Percentiles rank a stretch among this genome's conserved stretches.
These are phyloP conservation scores for Dolichoris vasculosae DNA, from an alignment of 1,140 invertebrate genomes.

Conservation along the genomic window DNA sequence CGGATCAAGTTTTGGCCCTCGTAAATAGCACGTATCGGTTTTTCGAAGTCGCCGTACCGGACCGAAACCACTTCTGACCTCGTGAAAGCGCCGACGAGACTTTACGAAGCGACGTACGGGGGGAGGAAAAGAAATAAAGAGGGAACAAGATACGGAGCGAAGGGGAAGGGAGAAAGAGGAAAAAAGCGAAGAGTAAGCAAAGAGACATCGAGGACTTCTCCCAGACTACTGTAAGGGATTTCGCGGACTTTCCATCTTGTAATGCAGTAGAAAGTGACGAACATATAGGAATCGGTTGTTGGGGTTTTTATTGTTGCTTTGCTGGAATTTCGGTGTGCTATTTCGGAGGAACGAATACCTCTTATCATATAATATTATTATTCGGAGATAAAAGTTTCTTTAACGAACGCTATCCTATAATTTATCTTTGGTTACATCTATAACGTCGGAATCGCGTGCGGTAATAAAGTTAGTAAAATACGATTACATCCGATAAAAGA, in stretches of 20 bases:
- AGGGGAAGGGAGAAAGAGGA: background rate
- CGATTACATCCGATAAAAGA: too few species aligned
- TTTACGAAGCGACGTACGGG: background rate
- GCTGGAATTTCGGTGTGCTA: background rate
- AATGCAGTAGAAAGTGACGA: constrained; percentile 40
- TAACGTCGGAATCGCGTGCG: too few species aligned
- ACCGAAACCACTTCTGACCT: constrained; percentile 45
- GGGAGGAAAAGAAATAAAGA: constrained; percentile 5
- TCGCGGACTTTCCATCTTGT: constrained; percentile 18
- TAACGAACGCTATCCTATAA: too few species aligned
- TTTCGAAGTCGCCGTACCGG: background rate
- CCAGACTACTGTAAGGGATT: background rate
- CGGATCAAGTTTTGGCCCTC: constrained; percentile 17
- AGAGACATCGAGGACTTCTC: constrained; percentile 35
- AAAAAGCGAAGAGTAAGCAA: background rate
- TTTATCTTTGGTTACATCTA: too few species aligned
- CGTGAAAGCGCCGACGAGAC: constrained; percentile 39
- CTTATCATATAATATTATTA: too few species aligned
- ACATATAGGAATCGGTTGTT: background rate
- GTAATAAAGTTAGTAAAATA: too few species aligned
- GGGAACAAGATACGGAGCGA: background rate
- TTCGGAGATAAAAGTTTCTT: too few species aligned
- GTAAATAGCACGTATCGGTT: constrained; percentile 30
- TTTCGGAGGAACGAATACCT: background rate
- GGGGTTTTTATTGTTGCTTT: background rate